Evolutionary conservation across 2,113 vertebrate species (phyloP), one percentile per base, ranked within the genome.

Genomic region (Lanius collurio): DNA sequence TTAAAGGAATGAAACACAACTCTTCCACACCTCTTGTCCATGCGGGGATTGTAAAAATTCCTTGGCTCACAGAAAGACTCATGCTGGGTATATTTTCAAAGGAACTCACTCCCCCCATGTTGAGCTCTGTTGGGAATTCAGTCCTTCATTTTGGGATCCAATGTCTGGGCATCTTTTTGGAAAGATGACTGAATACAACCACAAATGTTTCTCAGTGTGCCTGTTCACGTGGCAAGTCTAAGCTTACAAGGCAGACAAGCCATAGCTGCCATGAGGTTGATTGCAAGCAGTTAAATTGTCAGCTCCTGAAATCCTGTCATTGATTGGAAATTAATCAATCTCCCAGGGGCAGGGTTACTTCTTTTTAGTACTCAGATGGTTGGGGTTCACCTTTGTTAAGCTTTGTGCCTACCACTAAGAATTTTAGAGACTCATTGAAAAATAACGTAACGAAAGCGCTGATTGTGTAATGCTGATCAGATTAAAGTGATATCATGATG

Each of bases 151-250:
- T 49, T 71, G 35, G 35, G 13, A 33, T 26, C 18, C 0, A 23
- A 0, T 30, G 85, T 78, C 85, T 12, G 2, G 24, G 71, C 20
- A 30, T 37, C 9, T 55, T 23, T 62, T 90, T 50, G 60, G 22
- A 47, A 52, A 73, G 37, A 20, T 65, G 50, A 8, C 30, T 35
- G 13, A 69, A 41, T 7, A 18, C 0, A 7, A 6, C 39, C 6
- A 5, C 11, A 10, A 64, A 12, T 8, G 15, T 68, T 75, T 31
- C 21, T 62, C 33, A 42, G 15, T 1, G 2, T 82, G 30, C 24
- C 16, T 31, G 18, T 65, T 55, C 0, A 0, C 12, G 6, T 24
- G 22, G 39, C 15, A 41, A 37, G 6, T 26, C 46, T 27, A 16
- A 81, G 5, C 11, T 74, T 33, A 10, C 8, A 22, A 41, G 33